Evolutionary conservation across 2,888 invertebrate species (phyloP).

Genomic region (Kryphioiulus occultus): DNA sequence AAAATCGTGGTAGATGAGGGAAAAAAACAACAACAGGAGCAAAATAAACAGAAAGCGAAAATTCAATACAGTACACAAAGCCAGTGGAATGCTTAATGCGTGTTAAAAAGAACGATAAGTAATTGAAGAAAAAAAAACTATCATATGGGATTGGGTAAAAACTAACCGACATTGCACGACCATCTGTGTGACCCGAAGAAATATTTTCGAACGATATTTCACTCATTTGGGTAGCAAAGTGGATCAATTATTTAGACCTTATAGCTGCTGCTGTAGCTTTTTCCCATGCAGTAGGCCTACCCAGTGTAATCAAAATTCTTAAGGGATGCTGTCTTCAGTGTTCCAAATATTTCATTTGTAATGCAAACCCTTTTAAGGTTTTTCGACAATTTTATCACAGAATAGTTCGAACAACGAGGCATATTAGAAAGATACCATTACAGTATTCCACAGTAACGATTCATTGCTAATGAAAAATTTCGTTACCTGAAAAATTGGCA

Average conservation of each 20-base stretch:
- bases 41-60: constrained; percentile 20
- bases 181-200: neutral
- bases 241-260: neutral
- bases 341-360: neutral
- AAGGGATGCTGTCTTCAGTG: neutral
- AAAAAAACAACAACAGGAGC: constrained; percentile 37
- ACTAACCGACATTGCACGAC: neutral
- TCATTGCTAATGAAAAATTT: too few relatives aligned
- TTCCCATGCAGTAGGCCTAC: too few relatives aligned
- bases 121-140: constrained; percentile 21
- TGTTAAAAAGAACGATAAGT: constrained; percentile 15
- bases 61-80: constrained; percentile 2
- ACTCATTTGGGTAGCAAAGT: neutral
- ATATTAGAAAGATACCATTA: too few relatives aligned
- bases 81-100: neutral
- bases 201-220: neutral
- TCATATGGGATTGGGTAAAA: neutral
- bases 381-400: neutral
- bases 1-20: constrained; percentile 26
- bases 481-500: too few relatives aligned
- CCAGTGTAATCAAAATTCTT: neutral
- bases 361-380: neutral
- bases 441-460: too few relatives aligned
- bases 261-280: neutral
- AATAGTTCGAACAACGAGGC: neutral